phyloP scores from a whole-genome alignment of 2,797 vertebrate genomes.

The Pangasius sanitwongsei region DNA sequence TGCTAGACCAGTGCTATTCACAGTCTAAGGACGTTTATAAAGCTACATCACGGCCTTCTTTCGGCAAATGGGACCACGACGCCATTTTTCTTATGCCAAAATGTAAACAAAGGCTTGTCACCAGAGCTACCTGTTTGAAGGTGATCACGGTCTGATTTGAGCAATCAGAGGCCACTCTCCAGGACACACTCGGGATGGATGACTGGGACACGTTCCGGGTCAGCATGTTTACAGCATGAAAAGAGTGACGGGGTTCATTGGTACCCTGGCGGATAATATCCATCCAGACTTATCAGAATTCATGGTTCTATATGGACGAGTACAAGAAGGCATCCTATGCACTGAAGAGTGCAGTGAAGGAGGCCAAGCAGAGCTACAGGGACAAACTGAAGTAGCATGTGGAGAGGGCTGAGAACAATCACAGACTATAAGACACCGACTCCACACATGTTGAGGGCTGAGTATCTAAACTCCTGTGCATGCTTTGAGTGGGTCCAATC shows the following conservation, averaged over 20 bases:
- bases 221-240: too few species aligned
- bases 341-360: neutral
- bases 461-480: neutral
- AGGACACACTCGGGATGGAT: neutral
- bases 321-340: neutral
- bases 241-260: too few species aligned
- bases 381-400: neutral
- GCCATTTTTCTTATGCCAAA: too few species aligned
- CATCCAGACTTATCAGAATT: neutral
- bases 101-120: too few species aligned
- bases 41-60: too few species aligned
- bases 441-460: neutral
- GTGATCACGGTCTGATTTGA: neutral
- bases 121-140: too few species aligned
- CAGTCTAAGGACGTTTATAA: too few species aligned
- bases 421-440: neutral
- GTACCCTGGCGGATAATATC: neutral
- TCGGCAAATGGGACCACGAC: too few species aligned
- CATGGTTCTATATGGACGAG: neutral
- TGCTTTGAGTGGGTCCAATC: too few species aligned
- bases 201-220: neutral
- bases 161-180: neutral
- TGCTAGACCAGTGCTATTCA: too few species aligned
- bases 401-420: neutral
- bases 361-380: neutral